These are phyloP conservation scores for Momotus momota DNA, from an alignment of 2,797 vertebrate genomes.

Conservation along the genomic window DNA sequence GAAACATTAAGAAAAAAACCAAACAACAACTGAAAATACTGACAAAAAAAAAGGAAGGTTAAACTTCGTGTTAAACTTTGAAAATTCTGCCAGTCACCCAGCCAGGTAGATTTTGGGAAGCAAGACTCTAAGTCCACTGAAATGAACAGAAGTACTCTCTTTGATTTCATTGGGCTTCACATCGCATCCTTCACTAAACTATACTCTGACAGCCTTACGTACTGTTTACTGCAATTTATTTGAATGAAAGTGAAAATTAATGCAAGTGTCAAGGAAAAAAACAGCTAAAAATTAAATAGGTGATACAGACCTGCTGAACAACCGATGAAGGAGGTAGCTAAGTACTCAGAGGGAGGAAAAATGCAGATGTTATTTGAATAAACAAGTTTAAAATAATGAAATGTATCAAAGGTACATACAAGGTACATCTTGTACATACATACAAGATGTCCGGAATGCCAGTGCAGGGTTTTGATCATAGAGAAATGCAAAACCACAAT, in stretches of 20 bases:
- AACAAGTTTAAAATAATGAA: not conserved
- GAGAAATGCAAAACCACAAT: not conserved
- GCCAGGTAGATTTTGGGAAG: not conserved
- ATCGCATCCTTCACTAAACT: not conserved
- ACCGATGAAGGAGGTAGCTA: not conserved
- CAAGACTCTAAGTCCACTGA: not conserved
- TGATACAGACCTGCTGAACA: not conserved
- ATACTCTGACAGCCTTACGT: not conserved
- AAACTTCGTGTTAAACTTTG: not conserved
- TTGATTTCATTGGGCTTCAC: not conserved
- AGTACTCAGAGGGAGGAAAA: not conserved
- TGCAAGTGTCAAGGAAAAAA: not conserved
- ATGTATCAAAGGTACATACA: not conserved
- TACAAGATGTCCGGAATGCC: not conserved
- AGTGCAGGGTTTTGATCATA: not conserved
- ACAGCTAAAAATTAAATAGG: not conserved
- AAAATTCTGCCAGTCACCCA: not conserved
- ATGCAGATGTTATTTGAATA: not conserved
- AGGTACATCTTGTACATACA: too few relatives aligned
- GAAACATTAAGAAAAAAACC: not conserved
- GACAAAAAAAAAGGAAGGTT: not conserved
- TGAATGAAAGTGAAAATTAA: slow-evolving; percentile 2
- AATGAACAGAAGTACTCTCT: not conserved
- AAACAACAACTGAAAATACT: not conserved
- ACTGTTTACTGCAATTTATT: not conserved